A percentile compares a stretch with the other conserved stretches of the same genome.
Conservation (phyloP, 2,888 invertebrate genomes). For the Perithous albicinctus region DNA sequence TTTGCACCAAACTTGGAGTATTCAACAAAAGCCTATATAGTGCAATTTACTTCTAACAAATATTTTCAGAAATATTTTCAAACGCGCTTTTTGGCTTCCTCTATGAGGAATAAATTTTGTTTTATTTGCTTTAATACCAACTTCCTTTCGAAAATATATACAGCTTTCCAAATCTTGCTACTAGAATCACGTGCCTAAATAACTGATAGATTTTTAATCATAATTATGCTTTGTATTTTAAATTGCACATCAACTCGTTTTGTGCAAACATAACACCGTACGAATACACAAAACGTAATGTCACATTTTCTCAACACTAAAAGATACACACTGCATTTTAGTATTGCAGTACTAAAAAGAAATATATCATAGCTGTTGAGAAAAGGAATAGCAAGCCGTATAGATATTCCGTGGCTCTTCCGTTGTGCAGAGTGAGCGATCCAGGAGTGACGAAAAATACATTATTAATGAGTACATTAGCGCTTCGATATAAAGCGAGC, state of each 20-base stretch:
- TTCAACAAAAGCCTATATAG: background rate
- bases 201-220: too few species aligned
- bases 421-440: conserved; percentile 46
- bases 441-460: conserved; percentile 60
- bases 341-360: background rate
- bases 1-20: background rate
- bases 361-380: background rate
- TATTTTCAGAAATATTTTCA: too few species aligned
- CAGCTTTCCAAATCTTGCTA: too few species aligned
- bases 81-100: background rate
- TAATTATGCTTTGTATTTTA: too few species aligned
- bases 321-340: conserved; percentile 4
- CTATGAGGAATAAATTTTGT: too few species aligned
- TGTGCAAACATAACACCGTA: background rate
- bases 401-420: conserved; percentile 49
- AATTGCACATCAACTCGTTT: too few species aligned
- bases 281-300: background rate
- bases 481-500: conserved; percentile 58
- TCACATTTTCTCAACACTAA: background rate
- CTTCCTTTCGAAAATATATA: too few species aligned
- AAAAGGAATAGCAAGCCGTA: conserved; percentile 25
- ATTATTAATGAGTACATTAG: conserved; percentile 68
- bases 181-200: too few species aligned
- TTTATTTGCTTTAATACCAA: too few species aligned
- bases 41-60: too few species aligned